Evolutionary conservation across 2,888 invertebrate genomes (phyloP).

Genomic region (Leucoma salicis): DNA sequence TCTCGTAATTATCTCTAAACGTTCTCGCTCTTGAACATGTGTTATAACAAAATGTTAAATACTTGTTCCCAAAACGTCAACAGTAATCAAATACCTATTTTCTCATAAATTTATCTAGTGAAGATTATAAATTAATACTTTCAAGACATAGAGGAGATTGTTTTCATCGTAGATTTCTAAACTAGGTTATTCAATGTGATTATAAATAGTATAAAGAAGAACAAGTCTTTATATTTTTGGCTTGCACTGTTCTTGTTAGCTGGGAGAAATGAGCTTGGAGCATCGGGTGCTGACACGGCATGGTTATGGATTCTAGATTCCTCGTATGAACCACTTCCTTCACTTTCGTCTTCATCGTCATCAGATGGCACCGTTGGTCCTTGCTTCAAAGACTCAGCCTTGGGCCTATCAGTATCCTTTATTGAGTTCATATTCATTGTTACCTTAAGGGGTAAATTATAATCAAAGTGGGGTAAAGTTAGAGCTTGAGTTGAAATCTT

Average conservation of each 20-base stretch:
- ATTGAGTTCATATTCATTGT: conserved; percentile 26
- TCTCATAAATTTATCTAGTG: conserved; percentile 20
- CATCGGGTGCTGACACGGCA: conserved; percentile 63
- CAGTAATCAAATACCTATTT: conserved; percentile 55
- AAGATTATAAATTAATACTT: not conserved
- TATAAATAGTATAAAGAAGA: conserved; percentile 25
- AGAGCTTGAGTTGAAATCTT: conserved; percentile 31
- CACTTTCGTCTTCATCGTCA: conserved; percentile 70
- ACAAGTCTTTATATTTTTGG: conserved; percentile 12
- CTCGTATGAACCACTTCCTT: conserved; percentile 67
- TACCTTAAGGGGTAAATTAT: conserved; percentile 9
- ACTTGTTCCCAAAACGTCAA: conserved; percentile 64
- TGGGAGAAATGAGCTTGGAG: conserved; percentile 68
- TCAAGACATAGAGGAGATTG: not conserved
- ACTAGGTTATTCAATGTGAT: not conserved
- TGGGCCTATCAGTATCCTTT: conserved; percentile 40
- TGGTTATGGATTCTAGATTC: conserved; percentile 48
- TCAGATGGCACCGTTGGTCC: conserved; percentile 65
- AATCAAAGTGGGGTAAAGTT: conserved; percentile 15
- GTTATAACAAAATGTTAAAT: conserved; percentile 36
- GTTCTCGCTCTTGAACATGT: conserved; percentile 13
- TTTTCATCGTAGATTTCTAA: not conserved
- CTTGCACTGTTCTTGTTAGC: conserved; percentile 56
- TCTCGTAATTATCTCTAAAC: conserved; percentile 2
- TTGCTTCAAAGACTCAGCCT: conserved; percentile 62